Conservation (phyloP, 2,888 invertebrate species). For the Bursaphelenchus okinawaensis region DNA sequence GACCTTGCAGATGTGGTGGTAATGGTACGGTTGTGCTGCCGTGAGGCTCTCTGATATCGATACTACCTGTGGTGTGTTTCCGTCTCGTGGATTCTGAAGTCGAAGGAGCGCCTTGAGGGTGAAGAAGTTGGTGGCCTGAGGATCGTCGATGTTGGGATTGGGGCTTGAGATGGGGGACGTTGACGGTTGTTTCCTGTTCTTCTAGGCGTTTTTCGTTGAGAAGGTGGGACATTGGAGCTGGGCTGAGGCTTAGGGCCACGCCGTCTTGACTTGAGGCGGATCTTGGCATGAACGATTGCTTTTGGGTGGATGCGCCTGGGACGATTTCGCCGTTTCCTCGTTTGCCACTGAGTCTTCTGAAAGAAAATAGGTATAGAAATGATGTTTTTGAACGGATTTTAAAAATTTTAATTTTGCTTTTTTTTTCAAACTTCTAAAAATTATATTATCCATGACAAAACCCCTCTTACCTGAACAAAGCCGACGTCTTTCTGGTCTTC, state of each 20-base stretch:
- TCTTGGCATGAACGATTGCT: conserved; percentile 56
- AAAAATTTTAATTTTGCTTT: no score
- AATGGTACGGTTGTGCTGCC: background rate
- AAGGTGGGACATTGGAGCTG: conserved; percentile 11
- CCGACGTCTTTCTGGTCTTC: conserved; percentile 37
- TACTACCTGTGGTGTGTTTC: conserved; percentile 5
- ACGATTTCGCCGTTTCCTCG: conserved; percentile 80
- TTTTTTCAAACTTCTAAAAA: background rate
- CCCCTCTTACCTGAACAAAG: conserved; percentile 61
- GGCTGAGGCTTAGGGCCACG: conserved; percentile 12
- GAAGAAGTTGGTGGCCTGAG: conserved; percentile 6
- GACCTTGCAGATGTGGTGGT: background rate
- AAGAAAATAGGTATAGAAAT: no score
- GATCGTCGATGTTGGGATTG: conserved; percentile 4
- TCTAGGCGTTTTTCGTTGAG: background rate
- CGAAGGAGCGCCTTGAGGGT: background rate
- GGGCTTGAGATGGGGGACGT: background rate
- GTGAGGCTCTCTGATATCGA: background rate
- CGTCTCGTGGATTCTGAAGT: background rate
- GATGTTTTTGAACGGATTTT: no score
- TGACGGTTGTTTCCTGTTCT: background rate
- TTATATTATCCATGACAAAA: conserved; percentile 58
- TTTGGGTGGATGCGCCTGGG: conserved; percentile 53
- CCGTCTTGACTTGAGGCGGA: conserved; percentile 56
- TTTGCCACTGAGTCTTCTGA: conserved; percentile 77